Evolutionary conservation across 2,797 vertebrate genomes (phyloP).

Genomic region (Xiphophorus birchmanni): DNA sequence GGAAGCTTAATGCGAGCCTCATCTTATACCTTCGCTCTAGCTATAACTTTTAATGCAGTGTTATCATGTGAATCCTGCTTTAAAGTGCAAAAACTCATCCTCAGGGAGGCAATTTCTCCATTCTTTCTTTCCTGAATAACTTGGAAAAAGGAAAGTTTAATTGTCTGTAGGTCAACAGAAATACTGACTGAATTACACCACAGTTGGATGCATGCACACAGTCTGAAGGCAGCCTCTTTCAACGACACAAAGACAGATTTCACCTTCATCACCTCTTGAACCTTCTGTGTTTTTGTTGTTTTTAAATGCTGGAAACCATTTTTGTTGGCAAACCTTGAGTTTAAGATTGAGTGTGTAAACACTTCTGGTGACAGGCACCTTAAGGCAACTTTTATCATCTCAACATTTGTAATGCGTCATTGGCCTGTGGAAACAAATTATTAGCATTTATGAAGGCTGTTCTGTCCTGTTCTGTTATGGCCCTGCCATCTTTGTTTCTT

Average conservation of each 20-base stretch:
- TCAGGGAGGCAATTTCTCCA: background rate
- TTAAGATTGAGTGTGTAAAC: background rate
- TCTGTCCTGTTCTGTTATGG: too few species aligned
- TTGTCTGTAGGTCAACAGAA: background rate
- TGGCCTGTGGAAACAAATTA: background rate
- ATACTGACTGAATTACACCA: background rate
- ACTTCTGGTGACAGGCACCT: background rate
- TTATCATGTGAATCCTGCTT: background rate
- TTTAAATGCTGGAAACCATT: background rate
- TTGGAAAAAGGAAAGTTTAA: background rate
- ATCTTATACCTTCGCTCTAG: constrained; percentile 27
- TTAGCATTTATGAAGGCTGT: background rate
- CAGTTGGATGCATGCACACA: background rate
- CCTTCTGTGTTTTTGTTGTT: background rate
- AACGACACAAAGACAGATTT: background rate
- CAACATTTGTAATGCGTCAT: background rate
- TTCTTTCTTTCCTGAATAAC: background rate
- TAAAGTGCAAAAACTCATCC: constrained; percentile 15
- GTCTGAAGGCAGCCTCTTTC: background rate
- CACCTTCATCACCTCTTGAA: background rate
- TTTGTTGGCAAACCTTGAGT: background rate
- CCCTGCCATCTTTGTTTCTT: too few species aligned
- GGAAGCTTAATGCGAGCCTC: constrained; percentile 19
- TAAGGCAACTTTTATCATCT: background rate
- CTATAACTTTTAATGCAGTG: background rate